Percentiles rank a stretch among this genome's conserved stretches.
phyloP scores from a whole-genome alignment of 1,140 invertebrate species.

The Drosophila sp. region DNA sequence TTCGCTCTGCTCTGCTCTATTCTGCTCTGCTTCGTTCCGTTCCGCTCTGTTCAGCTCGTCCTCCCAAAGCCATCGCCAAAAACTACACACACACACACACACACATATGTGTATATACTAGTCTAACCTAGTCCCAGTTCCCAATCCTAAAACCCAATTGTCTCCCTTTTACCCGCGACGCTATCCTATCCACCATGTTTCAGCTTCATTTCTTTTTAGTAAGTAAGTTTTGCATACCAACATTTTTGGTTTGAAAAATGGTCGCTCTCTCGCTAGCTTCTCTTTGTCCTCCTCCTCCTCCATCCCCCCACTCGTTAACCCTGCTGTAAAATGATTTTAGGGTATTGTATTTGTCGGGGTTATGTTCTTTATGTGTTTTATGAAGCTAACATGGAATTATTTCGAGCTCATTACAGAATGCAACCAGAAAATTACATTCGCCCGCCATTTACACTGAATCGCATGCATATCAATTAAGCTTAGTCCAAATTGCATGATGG shows the following conservation, averaged over 20 bases:
- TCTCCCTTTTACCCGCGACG: not conserved
- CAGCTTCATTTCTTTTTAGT: conserved; percentile 12
- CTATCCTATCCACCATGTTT: not conserved
- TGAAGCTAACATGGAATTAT: conserved; percentile 58
- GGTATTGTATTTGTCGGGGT: conserved; percentile 3
- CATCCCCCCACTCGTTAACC: not conserved
- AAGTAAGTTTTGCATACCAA: conserved; percentile 11
- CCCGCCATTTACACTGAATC: conserved; percentile 16
- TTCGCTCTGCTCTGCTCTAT: conserved; percentile 16
- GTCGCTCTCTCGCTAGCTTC: not conserved
- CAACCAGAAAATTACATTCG: conserved; percentile 25
- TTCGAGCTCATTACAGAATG: conserved; percentile 59
- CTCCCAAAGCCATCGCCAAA: not conserved
- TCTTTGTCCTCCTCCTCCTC: not conserved
- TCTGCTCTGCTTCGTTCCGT: conserved; percentile 40
- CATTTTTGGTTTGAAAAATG: conserved; percentile 13
- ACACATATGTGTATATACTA: not conserved
- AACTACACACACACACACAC: not conserved
- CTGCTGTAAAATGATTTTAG: conserved; percentile 40
- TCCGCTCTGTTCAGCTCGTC: not conserved
- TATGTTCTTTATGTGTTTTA: conserved; percentile 33
- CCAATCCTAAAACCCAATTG: not conserved
- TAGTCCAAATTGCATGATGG: conserved; percentile 17
- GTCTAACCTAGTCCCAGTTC: not conserved
- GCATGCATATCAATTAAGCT: conserved; percentile 49